Evolutionary conservation across 2,888 invertebrate species (phyloP).

Genomic region (Asteroscopus sphinx): DNA sequence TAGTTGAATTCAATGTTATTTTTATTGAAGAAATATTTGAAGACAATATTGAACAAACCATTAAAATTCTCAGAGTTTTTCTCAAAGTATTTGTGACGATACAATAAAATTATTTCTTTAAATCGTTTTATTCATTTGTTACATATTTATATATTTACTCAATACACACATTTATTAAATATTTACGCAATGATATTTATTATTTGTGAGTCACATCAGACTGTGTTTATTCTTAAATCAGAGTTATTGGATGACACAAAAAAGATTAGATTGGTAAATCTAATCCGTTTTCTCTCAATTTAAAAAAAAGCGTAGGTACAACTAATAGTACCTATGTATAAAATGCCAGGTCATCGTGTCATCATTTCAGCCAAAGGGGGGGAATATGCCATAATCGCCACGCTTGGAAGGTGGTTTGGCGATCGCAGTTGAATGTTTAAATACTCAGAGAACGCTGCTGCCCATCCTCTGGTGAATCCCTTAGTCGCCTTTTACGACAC

Average conservation of each 20-base stretch:
- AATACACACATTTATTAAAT: conserved; percentile 1
- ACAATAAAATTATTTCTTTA: not conserved
- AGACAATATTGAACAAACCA: not conserved
- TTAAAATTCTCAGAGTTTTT: not conserved
- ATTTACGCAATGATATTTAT: not conserved
- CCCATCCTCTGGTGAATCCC: no score
- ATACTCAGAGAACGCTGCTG: no score
- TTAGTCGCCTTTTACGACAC: no score
- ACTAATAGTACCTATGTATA: no score
- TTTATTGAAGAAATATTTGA: not conserved
- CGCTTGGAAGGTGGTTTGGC: no score
- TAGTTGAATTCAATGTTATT: not conserved
- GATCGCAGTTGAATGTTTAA: no score
- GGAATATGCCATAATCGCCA: no score
- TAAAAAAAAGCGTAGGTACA: no score
- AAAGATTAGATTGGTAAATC: no score
- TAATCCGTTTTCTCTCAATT: no score
- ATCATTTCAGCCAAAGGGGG: no score
- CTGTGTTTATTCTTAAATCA: not conserved
- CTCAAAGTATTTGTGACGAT: conserved; percentile 2
- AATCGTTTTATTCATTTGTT: not conserved
- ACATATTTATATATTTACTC: conserved; percentile 1
- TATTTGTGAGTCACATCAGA: not conserved
- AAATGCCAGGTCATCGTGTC: no score
- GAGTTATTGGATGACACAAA: not conserved